Conservation (phyloP, 2,888 invertebrate genomes). For the Rhopalosiphum nymphaeae region DNA sequence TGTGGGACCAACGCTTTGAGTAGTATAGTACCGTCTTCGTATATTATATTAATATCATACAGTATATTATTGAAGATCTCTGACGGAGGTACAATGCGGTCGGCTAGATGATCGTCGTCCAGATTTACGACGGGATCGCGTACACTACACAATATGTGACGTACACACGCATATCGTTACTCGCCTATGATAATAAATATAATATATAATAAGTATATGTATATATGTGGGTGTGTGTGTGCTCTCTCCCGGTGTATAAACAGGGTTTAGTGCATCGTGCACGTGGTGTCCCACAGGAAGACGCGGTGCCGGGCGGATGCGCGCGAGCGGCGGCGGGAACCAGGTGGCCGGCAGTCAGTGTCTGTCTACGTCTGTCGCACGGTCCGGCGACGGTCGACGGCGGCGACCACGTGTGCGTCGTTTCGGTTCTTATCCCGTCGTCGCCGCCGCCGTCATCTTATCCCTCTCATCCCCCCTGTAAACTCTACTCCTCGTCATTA, state of each 20-base stretch:
- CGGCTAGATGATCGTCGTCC: background rate
- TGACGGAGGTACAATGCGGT: too few relatives aligned
- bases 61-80: too few relatives aligned
- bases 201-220: background rate
- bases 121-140: background rate
- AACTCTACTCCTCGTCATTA: background rate
- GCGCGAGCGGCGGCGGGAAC: conserved; percentile 50
- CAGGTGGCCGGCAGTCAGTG: conserved; percentile 55
- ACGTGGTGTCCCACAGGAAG: conserved; percentile 61
- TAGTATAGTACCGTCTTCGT: too few relatives aligned
- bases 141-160: background rate
- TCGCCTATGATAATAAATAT: too few relatives aligned
- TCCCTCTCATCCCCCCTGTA: background rate
- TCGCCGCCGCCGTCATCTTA: too few relatives aligned
- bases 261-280: background rate
- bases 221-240: too few relatives aligned
- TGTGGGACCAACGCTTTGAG: too few relatives aligned
- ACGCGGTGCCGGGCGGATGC: conserved; percentile 51
- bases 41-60: too few relatives aligned
- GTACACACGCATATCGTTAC: background rate
- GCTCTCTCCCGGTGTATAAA: conserved; percentile 3
- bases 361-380: conserved; percentile 55
- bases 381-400: conserved; percentile 25
- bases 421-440: background rate
- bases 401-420: conserved; percentile 37